Percentiles rank a stretch among this genome's conserved stretches.
Evolutionary conservation across 1,140 invertebrate species (phyloP).

Genomic region (Macrotrachela quadricornifera): DNA sequence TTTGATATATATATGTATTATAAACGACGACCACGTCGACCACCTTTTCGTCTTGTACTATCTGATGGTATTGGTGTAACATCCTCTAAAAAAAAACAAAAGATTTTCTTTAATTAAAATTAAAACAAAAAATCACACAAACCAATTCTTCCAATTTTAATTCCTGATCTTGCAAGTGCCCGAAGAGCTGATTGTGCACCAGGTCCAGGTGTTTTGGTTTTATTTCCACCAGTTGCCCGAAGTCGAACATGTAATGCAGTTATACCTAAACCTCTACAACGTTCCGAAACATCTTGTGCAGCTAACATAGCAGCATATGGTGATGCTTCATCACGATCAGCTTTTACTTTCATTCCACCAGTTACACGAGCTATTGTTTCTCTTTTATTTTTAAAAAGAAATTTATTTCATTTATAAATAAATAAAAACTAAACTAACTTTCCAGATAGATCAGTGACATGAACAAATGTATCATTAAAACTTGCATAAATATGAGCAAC

Average conservation of each 20-base stretch:
- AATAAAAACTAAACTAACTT: slow-evolving; percentile 34
- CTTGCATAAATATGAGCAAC: slow-evolving; percentile 98
- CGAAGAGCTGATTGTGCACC: slow-evolving; percentile 91
- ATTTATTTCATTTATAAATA: neutral
- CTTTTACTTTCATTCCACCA: slow-evolving; percentile 99
- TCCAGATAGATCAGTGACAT: slow-evolving; percentile 95
- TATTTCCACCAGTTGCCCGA: slow-evolving; percentile 90
- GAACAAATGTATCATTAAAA: slow-evolving; percentile 99
- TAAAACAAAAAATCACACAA: slow-evolving; percentile 8
- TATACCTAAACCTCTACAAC: slow-evolving; percentile 82
- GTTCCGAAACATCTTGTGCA: slow-evolving; percentile 97
- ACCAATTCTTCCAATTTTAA: slow-evolving; percentile 96
- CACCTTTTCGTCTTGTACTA: slow-evolving; percentile 94
- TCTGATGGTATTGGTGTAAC: slow-evolving; percentile 98
- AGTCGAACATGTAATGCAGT: slow-evolving; percentile 94
- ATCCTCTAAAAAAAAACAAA: slow-evolving; percentile 41
- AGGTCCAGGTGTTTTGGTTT: slow-evolving; percentile 46
- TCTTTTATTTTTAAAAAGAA: slow-evolving; percentile 31
- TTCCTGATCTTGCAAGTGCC: slow-evolving; percentile 85
- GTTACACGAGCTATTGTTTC: slow-evolving; percentile 96
- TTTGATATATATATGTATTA: slow-evolving; percentile 45
- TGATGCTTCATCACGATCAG: slow-evolving; percentile 96
- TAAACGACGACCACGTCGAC: slow-evolving; percentile 88
- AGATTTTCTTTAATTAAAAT: neutral
- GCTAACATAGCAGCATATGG: slow-evolving; percentile 99